Evolutionary conservation across 2,888 invertebrate genomes (phyloP).

Genomic region (Amiota communis): DNA sequence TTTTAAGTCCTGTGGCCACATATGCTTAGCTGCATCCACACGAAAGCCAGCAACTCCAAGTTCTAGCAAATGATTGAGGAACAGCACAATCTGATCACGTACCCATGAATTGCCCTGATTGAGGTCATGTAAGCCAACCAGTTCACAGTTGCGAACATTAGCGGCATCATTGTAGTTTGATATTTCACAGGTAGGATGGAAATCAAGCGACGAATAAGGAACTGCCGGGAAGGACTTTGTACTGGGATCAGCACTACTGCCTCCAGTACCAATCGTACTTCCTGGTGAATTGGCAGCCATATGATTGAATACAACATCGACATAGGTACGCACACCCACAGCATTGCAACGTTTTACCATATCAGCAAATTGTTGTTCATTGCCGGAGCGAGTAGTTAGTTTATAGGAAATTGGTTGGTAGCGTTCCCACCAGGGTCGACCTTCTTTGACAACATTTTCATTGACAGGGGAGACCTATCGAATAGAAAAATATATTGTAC

Average conservation of each 20-base stretch:
- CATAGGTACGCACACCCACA: conserved; percentile 85
- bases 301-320: conserved; percentile 87
- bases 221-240: conserved; percentile 71
- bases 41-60: conserved; percentile 89
- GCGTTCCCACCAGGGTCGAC: conserved; percentile 87
- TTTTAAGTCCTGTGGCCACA: conserved; percentile 80
- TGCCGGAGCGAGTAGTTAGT: conserved; percentile 82
- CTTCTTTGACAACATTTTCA: conserved; percentile 78
- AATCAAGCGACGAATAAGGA: conserved; percentile 79
- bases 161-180: conserved; percentile 78
- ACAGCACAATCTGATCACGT: conserved; percentile 49
- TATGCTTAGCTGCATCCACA: conserved; percentile 84
- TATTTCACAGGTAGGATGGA: conserved; percentile 79
- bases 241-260: conserved; percentile 73
- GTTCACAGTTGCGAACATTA: conserved; percentile 81
- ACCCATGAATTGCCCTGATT: conserved; percentile 75
- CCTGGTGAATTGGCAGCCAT: conserved; percentile 77
- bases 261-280: conserved; percentile 75
- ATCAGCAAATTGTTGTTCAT: conserved; percentile 78
- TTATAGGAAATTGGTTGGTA: conserved; percentile 88
- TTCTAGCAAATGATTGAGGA: conserved; percentile 66
- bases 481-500: not conserved
- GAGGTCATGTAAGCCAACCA: conserved; percentile 83
- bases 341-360: conserved; percentile 86
- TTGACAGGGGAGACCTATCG: conserved; percentile 78